Conservation (phyloP, 2,113 vertebrate genomes). For the Ceratotherium simum region DNA sequence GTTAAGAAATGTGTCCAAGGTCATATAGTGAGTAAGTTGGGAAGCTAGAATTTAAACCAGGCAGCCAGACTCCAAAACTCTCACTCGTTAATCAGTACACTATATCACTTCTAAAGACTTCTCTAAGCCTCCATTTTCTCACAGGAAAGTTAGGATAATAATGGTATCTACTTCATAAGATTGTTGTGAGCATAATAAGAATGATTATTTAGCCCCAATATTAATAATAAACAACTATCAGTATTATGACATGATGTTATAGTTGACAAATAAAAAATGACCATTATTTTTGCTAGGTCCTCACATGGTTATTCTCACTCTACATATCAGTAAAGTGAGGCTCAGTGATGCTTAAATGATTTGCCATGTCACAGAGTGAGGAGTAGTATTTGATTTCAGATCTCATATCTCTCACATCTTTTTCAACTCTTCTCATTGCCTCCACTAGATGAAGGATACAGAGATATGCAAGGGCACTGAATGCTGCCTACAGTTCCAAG, state of each 20-base stretch:
- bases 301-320: not conserved
- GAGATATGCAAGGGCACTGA: not conserved
- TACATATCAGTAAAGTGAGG: not conserved
- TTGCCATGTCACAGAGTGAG: not conserved
- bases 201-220: not conserved
- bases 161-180: not conserved
- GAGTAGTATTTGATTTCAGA: not conserved
- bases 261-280: not conserved
- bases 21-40: not conserved
- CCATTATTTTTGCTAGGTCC: not conserved
- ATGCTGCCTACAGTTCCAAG: not conserved
- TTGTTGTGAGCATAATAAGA: not conserved
- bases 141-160: not conserved
- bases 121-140: not conserved
- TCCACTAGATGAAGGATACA: not conserved
- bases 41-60: not conserved
- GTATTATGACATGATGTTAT: not conserved
- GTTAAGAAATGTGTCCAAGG: not conserved
- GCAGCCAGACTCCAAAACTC: not conserved
- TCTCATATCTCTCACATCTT: not conserved
- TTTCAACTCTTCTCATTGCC: not conserved
- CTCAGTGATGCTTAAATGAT: not conserved
- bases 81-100: not conserved
- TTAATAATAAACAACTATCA: conserved; percentile 2
- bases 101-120: not conserved